These are phyloP conservation scores for Solenopsis invicta DNA, from an alignment of 1,140 invertebrate species.

Conservation along the genomic window DNA sequence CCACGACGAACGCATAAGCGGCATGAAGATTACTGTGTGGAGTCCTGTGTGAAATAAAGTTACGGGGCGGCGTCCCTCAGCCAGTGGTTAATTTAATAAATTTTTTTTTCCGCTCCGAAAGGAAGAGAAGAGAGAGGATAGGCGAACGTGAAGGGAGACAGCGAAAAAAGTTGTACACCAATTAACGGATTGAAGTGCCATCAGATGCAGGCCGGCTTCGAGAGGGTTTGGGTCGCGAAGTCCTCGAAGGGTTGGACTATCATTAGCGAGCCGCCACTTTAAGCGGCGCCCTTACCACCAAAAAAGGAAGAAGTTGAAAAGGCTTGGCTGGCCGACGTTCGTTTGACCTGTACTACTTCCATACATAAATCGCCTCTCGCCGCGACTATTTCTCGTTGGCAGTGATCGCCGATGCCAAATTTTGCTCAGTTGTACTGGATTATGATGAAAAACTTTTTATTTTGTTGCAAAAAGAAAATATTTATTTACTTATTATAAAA, in stretches of 20 bases:
- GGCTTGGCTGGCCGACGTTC: slow-evolving; percentile 54
- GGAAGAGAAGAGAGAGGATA: slow-evolving; percentile 48
- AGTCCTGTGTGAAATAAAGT: slow-evolving; percentile 61
- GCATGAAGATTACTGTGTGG: slow-evolving; percentile 47
- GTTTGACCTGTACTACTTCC: slow-evolving; percentile 70
- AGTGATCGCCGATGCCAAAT: not conserved
- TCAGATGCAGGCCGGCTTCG: slow-evolving; percentile 79
- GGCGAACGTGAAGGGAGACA: slow-evolving; percentile 45
- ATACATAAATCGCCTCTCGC: slow-evolving; percentile 71
- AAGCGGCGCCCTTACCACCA: slow-evolving; percentile 66
- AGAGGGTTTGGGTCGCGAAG: slow-evolving; percentile 72
- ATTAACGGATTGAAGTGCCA: slow-evolving; percentile 83
- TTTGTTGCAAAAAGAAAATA: too few species aligned
- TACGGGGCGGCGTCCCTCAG: slow-evolving; percentile 46
- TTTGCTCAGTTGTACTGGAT: not conserved
- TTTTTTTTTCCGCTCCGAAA: slow-evolving; percentile 65
- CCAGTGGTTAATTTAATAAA: slow-evolving; percentile 77
- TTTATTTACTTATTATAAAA: not conserved
- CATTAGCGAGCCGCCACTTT: slow-evolving; percentile 76
- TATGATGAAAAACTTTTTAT: not conserved
- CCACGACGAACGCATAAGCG: slow-evolving; percentile 59
- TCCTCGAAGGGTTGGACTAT: slow-evolving; percentile 76
- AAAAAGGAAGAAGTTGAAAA: slow-evolving; percentile 72
- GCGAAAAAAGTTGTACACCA: slow-evolving; percentile 80
- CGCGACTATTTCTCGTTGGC: slow-evolving; percentile 54